Conservation (phyloP, 2,888 invertebrate genomes). For the Lasioglossum malachurum region DNA sequence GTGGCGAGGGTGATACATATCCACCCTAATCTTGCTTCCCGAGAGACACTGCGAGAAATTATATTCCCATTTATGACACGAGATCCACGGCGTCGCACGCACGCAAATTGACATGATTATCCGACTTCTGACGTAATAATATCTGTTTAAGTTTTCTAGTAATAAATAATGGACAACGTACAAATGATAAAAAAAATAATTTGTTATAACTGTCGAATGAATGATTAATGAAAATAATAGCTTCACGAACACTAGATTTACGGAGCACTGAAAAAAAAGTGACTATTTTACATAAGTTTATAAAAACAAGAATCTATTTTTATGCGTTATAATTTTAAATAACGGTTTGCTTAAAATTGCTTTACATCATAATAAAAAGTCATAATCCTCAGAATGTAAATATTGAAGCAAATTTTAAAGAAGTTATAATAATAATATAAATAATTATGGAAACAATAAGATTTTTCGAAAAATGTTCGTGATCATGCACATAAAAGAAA, state of each 20-base stretch:
- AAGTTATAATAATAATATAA: background rate
- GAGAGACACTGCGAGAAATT: background rate
- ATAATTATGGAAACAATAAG: background rate
- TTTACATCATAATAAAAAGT: background rate
- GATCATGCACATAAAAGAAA: background rate
- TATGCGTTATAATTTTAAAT: no score
- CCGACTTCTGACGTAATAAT: background rate
- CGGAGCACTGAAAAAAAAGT: no score
- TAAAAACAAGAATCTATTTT: no score
- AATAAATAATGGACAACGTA: background rate
- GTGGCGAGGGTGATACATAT: background rate
- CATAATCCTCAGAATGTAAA: background rate
- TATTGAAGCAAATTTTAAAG: background rate
- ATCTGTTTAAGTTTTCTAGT: background rate
- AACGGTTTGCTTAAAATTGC: no score
- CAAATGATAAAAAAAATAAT: background rate
- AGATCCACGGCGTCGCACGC: background rate
- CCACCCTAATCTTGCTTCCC: background rate
- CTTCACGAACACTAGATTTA: no score
- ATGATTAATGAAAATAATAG: background rate
- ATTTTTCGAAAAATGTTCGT: background rate
- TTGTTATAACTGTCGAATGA: background rate
- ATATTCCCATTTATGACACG: background rate
- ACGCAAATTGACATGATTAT: background rate
- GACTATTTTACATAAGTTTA: no score